Evolutionary conservation across 2,797 vertebrate genomes (phyloP).

Genomic region (Cossypha heuglini): DNA sequence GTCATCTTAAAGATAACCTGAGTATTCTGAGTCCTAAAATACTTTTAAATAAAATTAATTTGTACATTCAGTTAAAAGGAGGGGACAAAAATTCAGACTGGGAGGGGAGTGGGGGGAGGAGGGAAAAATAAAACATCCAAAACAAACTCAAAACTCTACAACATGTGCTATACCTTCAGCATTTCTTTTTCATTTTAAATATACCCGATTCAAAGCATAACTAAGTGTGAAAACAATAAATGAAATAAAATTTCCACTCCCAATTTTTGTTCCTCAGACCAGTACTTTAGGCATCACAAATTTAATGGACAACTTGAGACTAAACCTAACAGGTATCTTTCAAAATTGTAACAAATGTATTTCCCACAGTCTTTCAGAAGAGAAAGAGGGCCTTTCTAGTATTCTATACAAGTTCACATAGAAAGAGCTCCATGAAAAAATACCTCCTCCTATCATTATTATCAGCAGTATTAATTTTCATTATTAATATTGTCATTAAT

Average conservation of each 20-base stretch:
- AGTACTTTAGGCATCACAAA: not conserved
- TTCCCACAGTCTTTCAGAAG: not conserved
- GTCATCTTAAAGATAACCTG: not conserved
- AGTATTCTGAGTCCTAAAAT: not conserved
- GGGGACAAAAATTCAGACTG: not conserved
- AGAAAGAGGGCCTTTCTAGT: not conserved
- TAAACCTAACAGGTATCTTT: not conserved
- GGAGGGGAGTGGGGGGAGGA: fast-evolving
- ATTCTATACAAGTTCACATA: not conserved
- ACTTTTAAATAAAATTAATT: not conserved
- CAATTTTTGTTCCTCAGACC: not conserved
- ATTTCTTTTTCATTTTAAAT: not conserved
- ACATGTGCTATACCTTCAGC: not conserved
- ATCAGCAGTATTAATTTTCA: not conserved
- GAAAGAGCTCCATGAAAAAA: not conserved
- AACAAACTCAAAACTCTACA: not conserved
- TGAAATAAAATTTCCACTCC: not conserved
- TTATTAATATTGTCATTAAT: not conserved
- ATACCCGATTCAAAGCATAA: not conserved
- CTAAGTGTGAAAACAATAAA: not conserved
- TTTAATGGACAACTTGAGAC: not conserved
- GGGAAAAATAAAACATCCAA: not conserved
- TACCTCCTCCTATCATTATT: not conserved
- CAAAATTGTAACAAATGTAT: not conserved
- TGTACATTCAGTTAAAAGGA: not conserved